Evolutionary conservation across 2,888 invertebrate genomes (phyloP).

Genomic region (Phytoseiulus persimilis): DNA sequence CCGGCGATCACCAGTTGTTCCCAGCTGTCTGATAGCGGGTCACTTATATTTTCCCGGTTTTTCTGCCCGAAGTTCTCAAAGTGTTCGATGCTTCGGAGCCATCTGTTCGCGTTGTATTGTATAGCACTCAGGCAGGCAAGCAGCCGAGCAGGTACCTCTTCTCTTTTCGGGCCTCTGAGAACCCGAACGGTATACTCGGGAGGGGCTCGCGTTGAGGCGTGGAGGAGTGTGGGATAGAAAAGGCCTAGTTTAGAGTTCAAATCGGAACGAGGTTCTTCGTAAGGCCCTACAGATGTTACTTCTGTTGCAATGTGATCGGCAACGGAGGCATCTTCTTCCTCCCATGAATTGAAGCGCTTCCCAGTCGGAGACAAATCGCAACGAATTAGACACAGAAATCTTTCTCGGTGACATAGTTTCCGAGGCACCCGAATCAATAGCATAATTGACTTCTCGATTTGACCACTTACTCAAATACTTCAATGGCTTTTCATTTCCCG

Average conservation of each 20-base stretch:
- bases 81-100: background rate
- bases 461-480: too few relatives aligned
- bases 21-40: background rate
- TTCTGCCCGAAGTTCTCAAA: background rate
- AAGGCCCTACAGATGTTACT: background rate
- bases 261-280: constrained; percentile 8
- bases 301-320: background rate
- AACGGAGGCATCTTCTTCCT: background rate
- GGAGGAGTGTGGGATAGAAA: constrained; percentile 37
- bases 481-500: too few relatives aligned
- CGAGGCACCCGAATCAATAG: too few relatives aligned
- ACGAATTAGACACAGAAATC: too few relatives aligned
- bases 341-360: too few relatives aligned
- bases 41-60: background rate
- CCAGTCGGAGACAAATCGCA: too few relatives aligned
- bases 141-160: background rate
- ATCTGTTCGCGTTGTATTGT: background rate
- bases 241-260: constrained; percentile 24
- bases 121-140: background rate
- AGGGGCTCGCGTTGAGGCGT: background rate
- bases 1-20: background rate
- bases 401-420: too few relatives aligned
- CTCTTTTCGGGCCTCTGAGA: background rate
- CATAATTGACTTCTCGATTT: too few relatives aligned
- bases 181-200: background rate